Base-by-base conservation (phyloP, 2,888 invertebrate species). In the Ormyrus pomaceus region DNA sequence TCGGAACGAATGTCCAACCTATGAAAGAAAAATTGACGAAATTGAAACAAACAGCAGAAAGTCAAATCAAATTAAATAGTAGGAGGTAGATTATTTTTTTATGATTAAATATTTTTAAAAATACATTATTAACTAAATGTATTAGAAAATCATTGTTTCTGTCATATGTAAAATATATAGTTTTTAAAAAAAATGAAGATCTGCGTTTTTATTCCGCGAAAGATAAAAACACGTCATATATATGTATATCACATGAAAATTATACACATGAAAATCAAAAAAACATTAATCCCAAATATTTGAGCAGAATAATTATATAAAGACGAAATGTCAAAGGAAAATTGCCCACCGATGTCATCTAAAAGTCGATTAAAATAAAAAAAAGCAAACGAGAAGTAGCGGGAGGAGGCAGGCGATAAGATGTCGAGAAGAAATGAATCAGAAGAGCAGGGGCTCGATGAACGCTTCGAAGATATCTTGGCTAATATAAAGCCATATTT, bases 1-100 rank as follows among this genome's bases (percentile, higher is more conserved):
- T 94, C 5, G 93, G 92, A 2, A 93, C 94, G 1, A 92, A 92
- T 84, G 85, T 94, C 6, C 86, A 89, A 4, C 94, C 94, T 0
- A 87, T 93, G 46, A 91, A 92, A 84, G 89, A 90, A 55, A 91
- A 92, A 82, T 86, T 94, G 19, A 85, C 89, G 4, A 92, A 92
- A 78, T 82, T 94, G 50, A 92, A 92, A 84, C 90, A 91, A 74
- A 92, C 91, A 58, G 92, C 92, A 9, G 93, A 93, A 82, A 91
- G 91, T 78, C 93, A 93, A 85, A 87, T 93, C 11, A 88, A 91
- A 77, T 85, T 91, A 69, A 92, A 91, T 55, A 91, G 74, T 72
- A 82, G 83, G 19, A 74, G 55, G 55, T 85, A 84, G 45, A 69
- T 11, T 65, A 50, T 7, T 65, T 48, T 13, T 9, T 34, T 8